A percentile compares a stretch with the other conserved stretches of the same genome.
Conservation (phyloP, 2,888 invertebrate species). For the Orthosia incerta region DNA sequence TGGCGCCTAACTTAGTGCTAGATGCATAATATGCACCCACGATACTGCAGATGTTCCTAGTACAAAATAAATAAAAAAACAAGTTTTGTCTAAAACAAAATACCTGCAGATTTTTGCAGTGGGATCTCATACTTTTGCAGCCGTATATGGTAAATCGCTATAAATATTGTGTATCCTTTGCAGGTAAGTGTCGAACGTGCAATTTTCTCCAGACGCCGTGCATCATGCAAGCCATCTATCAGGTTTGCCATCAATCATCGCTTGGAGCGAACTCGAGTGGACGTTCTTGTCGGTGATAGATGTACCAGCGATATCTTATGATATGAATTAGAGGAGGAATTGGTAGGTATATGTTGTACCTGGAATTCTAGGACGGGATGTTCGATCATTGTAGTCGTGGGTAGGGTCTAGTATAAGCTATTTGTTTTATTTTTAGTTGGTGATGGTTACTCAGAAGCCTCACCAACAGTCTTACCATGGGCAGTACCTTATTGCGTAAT, state of each 20-base stretch:
- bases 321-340: constrained; percentile 40
- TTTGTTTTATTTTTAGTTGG: background rate
- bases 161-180: constrained; percentile 62
- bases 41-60: too few relatives aligned
- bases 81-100: too few relatives aligned
- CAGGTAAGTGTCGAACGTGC: constrained; percentile 74
- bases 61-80: too few relatives aligned
- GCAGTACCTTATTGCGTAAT: too few relatives aligned
- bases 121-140: constrained; percentile 16
- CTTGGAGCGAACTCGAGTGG: constrained; percentile 59
- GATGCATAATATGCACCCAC: too few relatives aligned
- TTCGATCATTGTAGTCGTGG: background rate
- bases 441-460: background rate
- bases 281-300: constrained; percentile 58
- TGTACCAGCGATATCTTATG: constrained; percentile 47
- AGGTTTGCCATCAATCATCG: constrained; percentile 73
- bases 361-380: constrained; percentile 4
- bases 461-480: background rate
- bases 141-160: constrained; percentile 42
- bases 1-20: too few relatives aligned
- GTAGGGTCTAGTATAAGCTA: too few relatives aligned
- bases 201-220: constrained; percentile 69
- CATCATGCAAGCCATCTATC: constrained; percentile 72
- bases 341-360: constrained; percentile 18
- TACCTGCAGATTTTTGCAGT: too few relatives aligned